Conservation (phyloP, 2,888 invertebrate species). For the Ornithoptera priamus region DNA sequence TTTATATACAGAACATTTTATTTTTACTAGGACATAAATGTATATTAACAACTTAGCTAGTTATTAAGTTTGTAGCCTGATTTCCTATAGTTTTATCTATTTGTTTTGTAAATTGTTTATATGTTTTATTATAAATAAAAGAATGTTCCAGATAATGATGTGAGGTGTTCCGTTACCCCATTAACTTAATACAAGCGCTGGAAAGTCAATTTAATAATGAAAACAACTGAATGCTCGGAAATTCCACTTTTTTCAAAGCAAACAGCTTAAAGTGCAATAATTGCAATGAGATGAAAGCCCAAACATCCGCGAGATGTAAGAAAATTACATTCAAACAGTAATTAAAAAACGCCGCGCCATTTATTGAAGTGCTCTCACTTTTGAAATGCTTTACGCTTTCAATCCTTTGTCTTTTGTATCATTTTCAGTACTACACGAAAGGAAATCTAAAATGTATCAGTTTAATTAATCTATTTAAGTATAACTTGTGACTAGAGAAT, state of each 20-base stretch:
- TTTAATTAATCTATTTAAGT: no score
- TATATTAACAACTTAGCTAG: not conserved
- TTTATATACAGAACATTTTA: not conserved
- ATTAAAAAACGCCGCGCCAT: constrained; percentile 14
- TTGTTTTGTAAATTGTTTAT: not conserved
- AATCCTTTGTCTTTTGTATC: not conserved
- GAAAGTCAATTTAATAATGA: not conserved
- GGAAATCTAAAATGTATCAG: no score
- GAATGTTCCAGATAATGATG: not conserved
- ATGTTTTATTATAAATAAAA: not conserved
- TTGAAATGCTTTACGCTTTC: not conserved
- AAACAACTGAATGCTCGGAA: not conserved
- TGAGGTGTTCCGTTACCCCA: not conserved
- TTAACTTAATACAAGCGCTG: not conserved
- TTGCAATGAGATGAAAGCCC: constrained; percentile 8
- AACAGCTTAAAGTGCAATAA: constrained; percentile 5
- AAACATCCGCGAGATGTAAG: constrained; percentile 6
- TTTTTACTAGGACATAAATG: not conserved
- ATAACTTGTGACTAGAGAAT: no score
- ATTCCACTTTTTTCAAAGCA: not conserved
- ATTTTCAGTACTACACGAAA: not conserved
- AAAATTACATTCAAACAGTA: constrained; percentile 21
- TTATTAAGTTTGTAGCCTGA: no score
- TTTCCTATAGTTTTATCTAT: not conserved
- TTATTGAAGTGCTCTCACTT: constrained; percentile 2